Conservation (phyloP, 1,140 invertebrate genomes). For the Bombus balteatus region DNA sequence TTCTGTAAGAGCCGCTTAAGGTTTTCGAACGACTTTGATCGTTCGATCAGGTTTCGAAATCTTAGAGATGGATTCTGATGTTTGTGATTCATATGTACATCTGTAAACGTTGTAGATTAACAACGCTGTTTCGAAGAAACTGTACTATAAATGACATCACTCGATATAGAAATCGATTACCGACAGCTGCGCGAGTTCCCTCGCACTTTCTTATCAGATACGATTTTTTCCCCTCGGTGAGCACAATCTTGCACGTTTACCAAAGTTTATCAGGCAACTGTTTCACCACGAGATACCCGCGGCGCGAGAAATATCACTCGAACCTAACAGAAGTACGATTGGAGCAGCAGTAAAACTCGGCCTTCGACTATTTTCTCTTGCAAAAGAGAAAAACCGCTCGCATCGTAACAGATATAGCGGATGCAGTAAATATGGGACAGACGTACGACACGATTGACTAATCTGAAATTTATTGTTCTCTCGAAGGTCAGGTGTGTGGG, state of each 20-base stretch:
- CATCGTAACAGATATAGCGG: neutral
- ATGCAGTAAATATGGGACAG: neutral
- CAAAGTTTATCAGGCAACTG: neutral
- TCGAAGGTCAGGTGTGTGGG: conserved; percentile 35
- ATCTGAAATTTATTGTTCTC: conserved; percentile 33
- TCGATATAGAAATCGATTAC: conserved; percentile 8
- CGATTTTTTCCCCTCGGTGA: neutral
- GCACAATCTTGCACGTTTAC: neutral
- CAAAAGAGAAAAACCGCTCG: neutral
- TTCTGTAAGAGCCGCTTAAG: too few species aligned
- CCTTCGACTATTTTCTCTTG: neutral
- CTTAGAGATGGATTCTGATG: neutral
- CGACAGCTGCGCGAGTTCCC: neutral
- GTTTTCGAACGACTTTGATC: too few species aligned
- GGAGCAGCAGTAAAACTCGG: neutral
- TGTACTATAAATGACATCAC: neutral
- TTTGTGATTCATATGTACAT: neutral
- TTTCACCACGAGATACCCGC: too few species aligned
- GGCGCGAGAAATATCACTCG: too few species aligned
- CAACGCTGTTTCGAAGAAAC: too few species aligned
- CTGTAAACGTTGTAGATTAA: neutral
- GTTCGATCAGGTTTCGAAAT: neutral
- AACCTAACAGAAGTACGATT: neutral
- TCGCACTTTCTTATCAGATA: conserved; percentile 3
- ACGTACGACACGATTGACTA: neutral